Percentiles rank a stretch among this genome's conserved stretches.
phyloP scores from a whole-genome alignment of 2,797 vertebrate species.

The Poecilia wingei region DNA sequence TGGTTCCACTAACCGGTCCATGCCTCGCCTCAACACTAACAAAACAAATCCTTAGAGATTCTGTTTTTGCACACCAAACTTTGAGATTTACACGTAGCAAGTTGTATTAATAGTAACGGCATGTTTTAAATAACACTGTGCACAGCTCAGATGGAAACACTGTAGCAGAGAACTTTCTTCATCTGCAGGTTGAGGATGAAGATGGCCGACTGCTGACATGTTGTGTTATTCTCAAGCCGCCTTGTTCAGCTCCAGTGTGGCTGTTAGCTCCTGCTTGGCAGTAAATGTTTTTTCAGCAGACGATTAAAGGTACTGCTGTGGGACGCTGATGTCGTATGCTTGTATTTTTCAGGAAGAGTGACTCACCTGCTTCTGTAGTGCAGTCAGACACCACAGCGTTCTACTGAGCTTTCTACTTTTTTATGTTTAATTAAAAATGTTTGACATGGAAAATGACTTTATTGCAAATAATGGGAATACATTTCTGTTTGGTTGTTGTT shows the following conservation, averaged over 20 bases:
- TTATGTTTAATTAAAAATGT: slow-evolving; percentile 23
- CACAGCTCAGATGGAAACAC: neutral
- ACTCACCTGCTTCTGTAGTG: slow-evolving; percentile 8
- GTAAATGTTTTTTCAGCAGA: slow-evolving; percentile 2
- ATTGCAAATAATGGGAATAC: slow-evolving; percentile 35
- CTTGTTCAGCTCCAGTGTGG: slow-evolving; percentile 6
- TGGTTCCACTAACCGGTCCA: neutral
- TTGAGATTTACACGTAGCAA: neutral
- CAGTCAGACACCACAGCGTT: slow-evolving; percentile 14
- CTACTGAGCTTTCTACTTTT: slow-evolving; percentile 11
- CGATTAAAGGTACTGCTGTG: neutral
- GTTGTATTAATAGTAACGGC: neutral
- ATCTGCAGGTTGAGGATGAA: slow-evolving; percentile 10
- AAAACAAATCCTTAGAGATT: neutral
- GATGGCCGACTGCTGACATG: slow-evolving; percentile 16
- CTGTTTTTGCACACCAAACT: neutral
- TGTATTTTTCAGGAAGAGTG: slow-evolving; percentile 14
- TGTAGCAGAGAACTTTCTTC: slow-evolving; percentile 6
- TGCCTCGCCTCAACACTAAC: neutral
- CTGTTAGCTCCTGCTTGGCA: neutral
- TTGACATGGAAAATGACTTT: slow-evolving; percentile 13
- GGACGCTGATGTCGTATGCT: neutral
- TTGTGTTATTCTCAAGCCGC: slow-evolving; percentile 10
- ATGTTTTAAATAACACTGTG: neutral
- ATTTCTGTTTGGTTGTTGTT: slow-evolving; percentile 17